These are phyloP conservation scores for Actenoides hombroni DNA, from an alignment of 2,113 vertebrate species.

Conservation along the genomic window DNA sequence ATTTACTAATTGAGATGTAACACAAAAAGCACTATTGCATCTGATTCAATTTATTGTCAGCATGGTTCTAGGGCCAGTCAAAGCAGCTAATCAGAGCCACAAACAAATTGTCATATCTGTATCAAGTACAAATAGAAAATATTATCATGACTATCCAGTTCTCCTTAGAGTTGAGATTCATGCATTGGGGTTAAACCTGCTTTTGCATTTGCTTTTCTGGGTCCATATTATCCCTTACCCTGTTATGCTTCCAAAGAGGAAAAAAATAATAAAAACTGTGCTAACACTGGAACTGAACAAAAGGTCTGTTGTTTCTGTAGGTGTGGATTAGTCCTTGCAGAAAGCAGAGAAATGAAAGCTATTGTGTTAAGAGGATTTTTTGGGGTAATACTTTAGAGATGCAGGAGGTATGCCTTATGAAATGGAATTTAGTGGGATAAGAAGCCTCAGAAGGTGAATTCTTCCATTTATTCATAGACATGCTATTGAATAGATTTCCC, in stretches of 20 bases:
- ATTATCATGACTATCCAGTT: not conserved
- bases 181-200: not conserved
- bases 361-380: slow-evolving; percentile 56
- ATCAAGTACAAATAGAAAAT: not conserved
- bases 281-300: slow-evolving; percentile 22
- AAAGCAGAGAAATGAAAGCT: slow-evolving; percentile 47
- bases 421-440: slow-evolving; percentile 41
- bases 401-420: not conserved
- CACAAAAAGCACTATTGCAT: not conserved
- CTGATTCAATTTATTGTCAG: not conserved
- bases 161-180: not conserved
- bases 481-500: not conserved
- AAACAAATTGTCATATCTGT: not conserved
- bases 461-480: slow-evolving; percentile 20
- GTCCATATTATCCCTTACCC: not conserved
- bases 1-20: not conserved
- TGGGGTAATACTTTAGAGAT: not conserved
- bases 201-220: slow-evolving; percentile 8
- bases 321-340: slow-evolving; percentile 34
- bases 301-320: slow-evolving; percentile 50
- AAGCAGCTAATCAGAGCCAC: not conserved
- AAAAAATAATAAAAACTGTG: not conserved
- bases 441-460: slow-evolving; percentile 7
- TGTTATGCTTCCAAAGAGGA: not conserved
- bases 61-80: not conserved